phyloP scores from a whole-genome alignment of 2,113 vertebrate genomes.

The Bubo scandiacus region DNA sequence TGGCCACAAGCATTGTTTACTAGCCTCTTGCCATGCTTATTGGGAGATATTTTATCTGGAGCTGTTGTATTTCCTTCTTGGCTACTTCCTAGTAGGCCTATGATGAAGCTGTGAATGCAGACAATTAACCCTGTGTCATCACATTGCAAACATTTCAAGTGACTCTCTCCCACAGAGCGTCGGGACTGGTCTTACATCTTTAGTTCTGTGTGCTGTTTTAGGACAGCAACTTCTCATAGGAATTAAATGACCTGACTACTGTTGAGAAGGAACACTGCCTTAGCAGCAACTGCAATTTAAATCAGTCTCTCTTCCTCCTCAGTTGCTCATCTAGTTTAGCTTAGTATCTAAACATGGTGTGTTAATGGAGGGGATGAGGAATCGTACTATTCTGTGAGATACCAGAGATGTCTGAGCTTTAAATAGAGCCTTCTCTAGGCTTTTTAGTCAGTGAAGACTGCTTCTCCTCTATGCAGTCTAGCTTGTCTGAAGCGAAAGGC shows the following conservation, averaged over 20 bases:
- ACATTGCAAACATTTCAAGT: background rate
- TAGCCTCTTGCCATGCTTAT: background rate
- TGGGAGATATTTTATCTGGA: background rate
- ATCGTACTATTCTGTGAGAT: background rate
- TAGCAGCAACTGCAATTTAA: background rate
- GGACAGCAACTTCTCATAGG: background rate
- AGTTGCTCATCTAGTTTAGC: background rate
- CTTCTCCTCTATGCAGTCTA: background rate
- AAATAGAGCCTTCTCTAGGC: background rate
- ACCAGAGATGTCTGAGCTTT: background rate
- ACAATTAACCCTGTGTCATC: background rate
- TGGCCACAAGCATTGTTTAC: background rate
- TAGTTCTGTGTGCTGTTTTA: background rate
- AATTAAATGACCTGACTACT: background rate
- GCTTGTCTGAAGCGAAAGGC: background rate
- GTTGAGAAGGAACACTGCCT: background rate
- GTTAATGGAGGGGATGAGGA: background rate
- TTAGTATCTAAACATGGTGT: background rate
- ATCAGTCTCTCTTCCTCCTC: background rate
- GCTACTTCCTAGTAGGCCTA: background rate
- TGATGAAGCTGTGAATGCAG: background rate
- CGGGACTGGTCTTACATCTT: background rate
- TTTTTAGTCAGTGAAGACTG: background rate
- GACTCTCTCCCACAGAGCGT: background rate
- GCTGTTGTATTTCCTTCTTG: background rate